Percentiles rank a stretch among this genome's conserved stretches.
phyloP scores from a whole-genome alignment of 2,888 invertebrate species.

The Rapana venosa region DNA sequence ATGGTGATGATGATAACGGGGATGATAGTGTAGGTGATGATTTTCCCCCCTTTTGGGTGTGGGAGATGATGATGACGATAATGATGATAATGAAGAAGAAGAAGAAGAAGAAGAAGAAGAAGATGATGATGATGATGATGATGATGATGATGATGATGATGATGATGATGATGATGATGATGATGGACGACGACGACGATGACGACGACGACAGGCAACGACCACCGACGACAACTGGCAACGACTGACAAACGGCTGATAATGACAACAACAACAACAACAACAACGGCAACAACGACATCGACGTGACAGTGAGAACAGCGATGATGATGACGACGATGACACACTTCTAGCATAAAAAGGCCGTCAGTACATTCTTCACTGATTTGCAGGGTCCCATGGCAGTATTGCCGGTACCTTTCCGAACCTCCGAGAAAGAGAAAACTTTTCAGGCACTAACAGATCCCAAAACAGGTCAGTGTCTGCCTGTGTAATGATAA shows the following conservation, averaged over 20 bases:
- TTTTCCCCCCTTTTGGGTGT: background rate
- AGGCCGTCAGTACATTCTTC: no score
- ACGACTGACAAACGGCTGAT: no score
- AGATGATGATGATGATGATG: slow-evolving; percentile 5
- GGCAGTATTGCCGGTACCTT: slow-evolving; percentile 65
- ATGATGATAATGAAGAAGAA: no score
- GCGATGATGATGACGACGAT: slow-evolving; percentile 5
- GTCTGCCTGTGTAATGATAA: no score
- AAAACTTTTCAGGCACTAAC: slow-evolving; percentile 59
- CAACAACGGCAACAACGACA: background rate
- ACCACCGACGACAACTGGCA: no score
- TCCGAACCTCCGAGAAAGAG: slow-evolving; percentile 54
- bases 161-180: slow-evolving; percentile 10
- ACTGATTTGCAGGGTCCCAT: slow-evolving; percentile 56
- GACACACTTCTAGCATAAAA: background rate
- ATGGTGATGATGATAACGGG: slow-evolving; percentile 11
- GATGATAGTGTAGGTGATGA: slow-evolving; percentile 5
- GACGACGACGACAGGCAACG: background rate
- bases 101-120: background rate
- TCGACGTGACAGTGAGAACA: background rate
- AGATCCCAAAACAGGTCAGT: slow-evolving; percentile 54
- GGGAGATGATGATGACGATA: background rate
- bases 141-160: slow-evolving; percentile 7
- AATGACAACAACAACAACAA: background rate
- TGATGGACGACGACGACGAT: background rate